Base-by-base conservation (phyloP, 2,888 invertebrate genomes). In the Hylaea fasciaria region DNA sequence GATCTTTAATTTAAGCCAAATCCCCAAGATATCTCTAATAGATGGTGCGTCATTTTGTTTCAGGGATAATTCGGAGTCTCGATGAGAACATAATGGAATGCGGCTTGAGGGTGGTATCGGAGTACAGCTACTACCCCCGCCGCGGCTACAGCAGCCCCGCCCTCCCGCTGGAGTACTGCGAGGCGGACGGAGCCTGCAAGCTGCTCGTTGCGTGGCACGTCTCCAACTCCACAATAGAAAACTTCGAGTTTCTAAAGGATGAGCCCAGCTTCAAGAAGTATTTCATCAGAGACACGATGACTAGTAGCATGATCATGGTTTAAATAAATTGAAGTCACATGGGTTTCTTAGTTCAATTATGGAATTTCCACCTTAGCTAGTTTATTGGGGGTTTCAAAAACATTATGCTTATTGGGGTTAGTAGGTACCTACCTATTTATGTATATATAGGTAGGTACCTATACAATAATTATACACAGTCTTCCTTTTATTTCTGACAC, bases 201-300 rank as follows among this genome's bases (percentile, higher is more conserved):
- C 78, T 91, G 0, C 78, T 86, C 0, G 77, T 87, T 0, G 91
- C 88, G 0, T 91, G 91, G 91, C 89, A 91, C 56, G 69, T 91
- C 29, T 82, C 89, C 13, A 91, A 91, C 60, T 55, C 73, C 0
- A 81, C 85, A 10, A 77, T 91, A 48, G 89, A 91, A 62, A 89
- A 89, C 67, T 91, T 87, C 65, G 91, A 89, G 62, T 88, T 86
- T 64, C 74, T 91, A 22, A 86, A 84, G 59, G 81, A 83, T 41
- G 88, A 91, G 59, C 68, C 69, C 0, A 77, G 71, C 11, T 91
- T 91, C 61, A 87, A 86, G 63, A 85, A 85, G 28, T 86, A 76
- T 62, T 89, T 89, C 50, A 76, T 89, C 44, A 81, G 78, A 54
- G 61, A 71, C n/a, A 22, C 22, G 2, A 22, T 22, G 22, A 22